Percentiles rank a stretch among this genome's conserved stretches.
These are phyloP conservation scores for Siphonodentalium dalli DNA, from an alignment of 2,888 invertebrate genomes.

Conservation along the genomic window DNA sequence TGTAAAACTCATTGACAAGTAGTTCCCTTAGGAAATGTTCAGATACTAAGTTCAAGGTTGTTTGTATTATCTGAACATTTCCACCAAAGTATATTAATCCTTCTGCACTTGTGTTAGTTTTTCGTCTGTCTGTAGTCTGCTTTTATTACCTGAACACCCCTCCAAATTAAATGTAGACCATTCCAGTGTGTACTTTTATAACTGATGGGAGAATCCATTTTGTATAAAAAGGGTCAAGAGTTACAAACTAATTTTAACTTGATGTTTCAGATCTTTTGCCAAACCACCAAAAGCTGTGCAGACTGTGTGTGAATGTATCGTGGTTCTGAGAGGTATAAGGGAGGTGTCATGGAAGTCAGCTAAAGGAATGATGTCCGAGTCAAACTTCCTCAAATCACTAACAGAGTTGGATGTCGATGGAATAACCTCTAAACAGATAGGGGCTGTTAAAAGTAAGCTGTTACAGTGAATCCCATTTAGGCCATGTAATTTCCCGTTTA, in stretches of 20 bases:
- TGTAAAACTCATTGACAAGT: too few relatives aligned
- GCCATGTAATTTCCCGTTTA: too few relatives aligned
- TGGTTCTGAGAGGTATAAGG: slow-evolving; percentile 81
- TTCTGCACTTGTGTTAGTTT: too few relatives aligned
- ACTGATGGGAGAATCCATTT: too few relatives aligned
- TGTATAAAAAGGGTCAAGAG: too few relatives aligned
- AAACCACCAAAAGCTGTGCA: slow-evolving; percentile 91
- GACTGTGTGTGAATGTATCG: slow-evolving; percentile 87
- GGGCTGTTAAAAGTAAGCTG: slow-evolving; percentile 57
- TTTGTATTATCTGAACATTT: neutral
- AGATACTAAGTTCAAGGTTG: too few relatives aligned
- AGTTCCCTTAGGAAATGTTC: too few relatives aligned
- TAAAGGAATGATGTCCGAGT: slow-evolving; percentile 91
- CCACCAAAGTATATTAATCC: too few relatives aligned
- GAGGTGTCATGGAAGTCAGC: slow-evolving; percentile 91
- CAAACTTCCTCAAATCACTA: slow-evolving; percentile 79
- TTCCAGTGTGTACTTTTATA: too few relatives aligned
- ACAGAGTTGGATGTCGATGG: slow-evolving; percentile 81
- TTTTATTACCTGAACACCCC: too few relatives aligned
- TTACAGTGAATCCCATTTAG: neutral
- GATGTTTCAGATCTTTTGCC: slow-evolving; percentile 78
- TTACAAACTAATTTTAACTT: neutral
- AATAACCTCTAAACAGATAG: slow-evolving; percentile 61
- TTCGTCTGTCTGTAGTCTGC: too few relatives aligned
- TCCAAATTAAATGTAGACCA: neutral